Percentiles rank a stretch among this genome's conserved stretches.
Conservation (phyloP, 2,113 vertebrate species). For the Pristiophorus japonicus region DNA sequence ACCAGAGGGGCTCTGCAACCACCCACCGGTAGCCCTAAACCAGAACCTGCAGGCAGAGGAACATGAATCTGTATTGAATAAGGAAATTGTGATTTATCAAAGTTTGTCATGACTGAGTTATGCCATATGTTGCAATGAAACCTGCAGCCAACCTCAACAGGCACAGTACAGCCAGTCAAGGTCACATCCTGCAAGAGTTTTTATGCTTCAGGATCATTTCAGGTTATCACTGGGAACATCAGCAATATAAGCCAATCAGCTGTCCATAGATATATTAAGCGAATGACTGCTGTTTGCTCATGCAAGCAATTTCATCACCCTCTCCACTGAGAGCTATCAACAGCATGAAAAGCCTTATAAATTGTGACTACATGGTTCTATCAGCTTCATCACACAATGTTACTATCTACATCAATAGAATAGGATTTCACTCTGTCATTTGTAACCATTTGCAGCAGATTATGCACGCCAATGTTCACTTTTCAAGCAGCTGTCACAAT, state of each 20-base stretch:
- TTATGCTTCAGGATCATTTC: background rate
- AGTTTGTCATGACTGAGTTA: background rate
- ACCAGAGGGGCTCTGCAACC: background rate
- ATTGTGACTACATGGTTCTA: background rate
- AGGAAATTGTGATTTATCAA: background rate
- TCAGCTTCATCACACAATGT: background rate
- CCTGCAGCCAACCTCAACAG: background rate
- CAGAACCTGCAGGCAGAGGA: background rate
- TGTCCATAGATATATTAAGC: background rate
- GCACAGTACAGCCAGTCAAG: background rate
- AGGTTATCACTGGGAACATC: background rate
- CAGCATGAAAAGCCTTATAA: background rate
- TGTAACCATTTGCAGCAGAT: background rate
- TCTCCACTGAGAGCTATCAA: background rate
- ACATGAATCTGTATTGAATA: background rate
- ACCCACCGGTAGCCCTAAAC: background rate
- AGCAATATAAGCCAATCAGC: background rate
- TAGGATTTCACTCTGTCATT: background rate
- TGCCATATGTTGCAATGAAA: background rate
- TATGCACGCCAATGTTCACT: background rate
- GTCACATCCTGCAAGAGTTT: background rate
- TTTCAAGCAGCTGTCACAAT: background rate
- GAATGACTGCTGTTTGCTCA: background rate
- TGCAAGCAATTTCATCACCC: background rate
- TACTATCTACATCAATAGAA: background rate